A percentile compares a stretch with the other conserved stretches of the same genome.
These are phyloP conservation scores for Melieria picta DNA, from an alignment of 2,888 invertebrate genomes.

Conservation along the genomic window DNA sequence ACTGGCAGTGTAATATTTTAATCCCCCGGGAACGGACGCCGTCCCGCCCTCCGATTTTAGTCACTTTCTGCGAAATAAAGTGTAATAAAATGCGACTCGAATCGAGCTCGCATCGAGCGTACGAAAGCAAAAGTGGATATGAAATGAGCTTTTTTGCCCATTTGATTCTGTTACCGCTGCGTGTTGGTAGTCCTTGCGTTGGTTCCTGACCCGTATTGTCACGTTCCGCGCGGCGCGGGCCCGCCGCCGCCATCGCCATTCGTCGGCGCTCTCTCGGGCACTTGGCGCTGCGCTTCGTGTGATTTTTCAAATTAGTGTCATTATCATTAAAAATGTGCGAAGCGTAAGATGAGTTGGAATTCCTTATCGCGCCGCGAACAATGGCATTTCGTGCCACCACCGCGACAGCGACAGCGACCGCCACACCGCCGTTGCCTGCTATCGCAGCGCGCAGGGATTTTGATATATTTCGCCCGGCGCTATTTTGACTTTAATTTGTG, in stretches of 20 bases:
- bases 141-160: conserved; percentile 17
- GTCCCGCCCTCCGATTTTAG: background rate
- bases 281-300: conserved; percentile 21
- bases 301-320: conserved; percentile 52
- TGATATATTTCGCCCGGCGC: conserved; percentile 45
- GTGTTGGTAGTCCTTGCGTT: background rate
- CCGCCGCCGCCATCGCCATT: conserved; percentile 11
- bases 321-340: conserved; percentile 51
- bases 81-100: conserved; percentile 45
- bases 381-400: conserved; percentile 39
- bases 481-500: conserved; percentile 46
- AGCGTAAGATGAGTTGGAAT: conserved; percentile 41
- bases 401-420: background rate
- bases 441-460: conserved; percentile 25
- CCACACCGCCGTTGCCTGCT: background rate
- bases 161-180: background rate
- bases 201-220: conserved; percentile 14
- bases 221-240: conserved; percentile 7
- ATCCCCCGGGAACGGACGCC: conserved; percentile 10
- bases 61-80: conserved; percentile 39
- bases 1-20: conserved; percentile 28
- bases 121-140: conserved; percentile 7
- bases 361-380: conserved; percentile 47
- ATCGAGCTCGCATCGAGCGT: conserved; percentile 14
- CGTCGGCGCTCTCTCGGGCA: background rate